phyloP scores from a whole-genome alignment of 2,797 vertebrate genomes.

The Eulemur mongoz region DNA sequence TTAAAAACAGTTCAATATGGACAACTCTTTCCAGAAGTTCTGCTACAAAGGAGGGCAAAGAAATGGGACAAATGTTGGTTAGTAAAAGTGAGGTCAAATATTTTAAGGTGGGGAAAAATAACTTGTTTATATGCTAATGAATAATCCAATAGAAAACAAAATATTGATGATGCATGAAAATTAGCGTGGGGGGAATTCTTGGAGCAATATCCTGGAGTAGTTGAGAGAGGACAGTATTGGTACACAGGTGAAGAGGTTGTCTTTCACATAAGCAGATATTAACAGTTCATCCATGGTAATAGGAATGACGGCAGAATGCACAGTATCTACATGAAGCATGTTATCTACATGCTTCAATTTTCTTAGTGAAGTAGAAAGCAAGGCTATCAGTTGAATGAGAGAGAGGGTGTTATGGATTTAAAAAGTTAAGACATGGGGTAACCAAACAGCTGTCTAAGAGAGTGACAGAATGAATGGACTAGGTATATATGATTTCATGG shows the following conservation, averaged over 20 bases:
- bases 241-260: not conserved
- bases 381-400: not conserved
- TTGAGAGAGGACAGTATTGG: not conserved
- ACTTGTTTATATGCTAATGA: not conserved
- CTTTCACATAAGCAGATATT: not conserved
- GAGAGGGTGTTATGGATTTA: not conserved
- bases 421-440: not conserved
- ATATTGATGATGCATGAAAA: not conserved
- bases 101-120: conserved; percentile 3
- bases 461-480: not conserved
- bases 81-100: not conserved
- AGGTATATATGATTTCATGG: not conserved
- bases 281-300: not conserved
- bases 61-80: not conserved
- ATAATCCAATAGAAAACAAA: not conserved
- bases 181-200: not conserved
- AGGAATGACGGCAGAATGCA: not conserved
- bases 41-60: not conserved
- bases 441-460: not conserved
- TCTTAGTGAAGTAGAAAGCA: conserved; percentile 12
- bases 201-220: not conserved
- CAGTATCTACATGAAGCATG: not conserved
- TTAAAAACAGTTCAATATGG: not conserved
- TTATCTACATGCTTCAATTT: not conserved
- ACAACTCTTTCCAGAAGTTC: conserved; percentile 27